Evolutionary conservation across 2,888 invertebrate genomes (phyloP).

Genomic region (Lasius platythorax): DNA sequence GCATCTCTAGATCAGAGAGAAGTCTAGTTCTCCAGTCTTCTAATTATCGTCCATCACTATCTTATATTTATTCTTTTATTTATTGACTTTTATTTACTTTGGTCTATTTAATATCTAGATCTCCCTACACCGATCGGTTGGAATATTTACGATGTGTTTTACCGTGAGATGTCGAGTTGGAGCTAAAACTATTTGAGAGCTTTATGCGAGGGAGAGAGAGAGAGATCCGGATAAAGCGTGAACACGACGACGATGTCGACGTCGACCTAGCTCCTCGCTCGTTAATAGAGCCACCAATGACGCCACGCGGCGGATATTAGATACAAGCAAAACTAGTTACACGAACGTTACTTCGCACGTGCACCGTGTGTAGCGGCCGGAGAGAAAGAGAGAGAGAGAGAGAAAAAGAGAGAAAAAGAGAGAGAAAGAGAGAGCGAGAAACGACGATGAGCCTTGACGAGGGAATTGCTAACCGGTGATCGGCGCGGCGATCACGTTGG

Average conservation of each 20-base stretch:
- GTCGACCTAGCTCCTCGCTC: conserved; percentile 46
- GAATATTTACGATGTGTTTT: not conserved
- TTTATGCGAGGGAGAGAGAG: not conserved
- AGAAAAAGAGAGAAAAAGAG: not conserved
- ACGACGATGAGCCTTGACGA: conserved; percentile 50
- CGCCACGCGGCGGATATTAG: conserved; percentile 50
- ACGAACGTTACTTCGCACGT: conserved; percentile 54
- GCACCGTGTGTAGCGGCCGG: conserved; percentile 6
- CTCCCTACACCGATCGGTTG: not conserved
- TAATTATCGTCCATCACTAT: not conserved
- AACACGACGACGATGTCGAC: conserved; percentile 3
- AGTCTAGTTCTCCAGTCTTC: not conserved
- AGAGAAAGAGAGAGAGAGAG: conserved; percentile 33
- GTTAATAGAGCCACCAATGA: conserved; percentile 55
- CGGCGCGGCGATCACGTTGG: conserved; percentile 43
- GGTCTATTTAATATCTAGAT: not conserved
- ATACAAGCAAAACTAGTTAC: conserved; percentile 56
- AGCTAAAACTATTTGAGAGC: conserved; percentile 1
- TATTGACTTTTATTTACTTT: not conserved
- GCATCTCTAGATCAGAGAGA: not conserved
- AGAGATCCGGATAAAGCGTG: conserved; percentile 24
- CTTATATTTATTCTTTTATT: not conserved
- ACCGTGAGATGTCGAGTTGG: conserved; percentile 5
- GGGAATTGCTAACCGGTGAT: conserved; percentile 53
- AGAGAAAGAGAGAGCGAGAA: not conserved